Conservation (phyloP, 2,888 invertebrate genomes). For the Tachina lurida region DNA sequence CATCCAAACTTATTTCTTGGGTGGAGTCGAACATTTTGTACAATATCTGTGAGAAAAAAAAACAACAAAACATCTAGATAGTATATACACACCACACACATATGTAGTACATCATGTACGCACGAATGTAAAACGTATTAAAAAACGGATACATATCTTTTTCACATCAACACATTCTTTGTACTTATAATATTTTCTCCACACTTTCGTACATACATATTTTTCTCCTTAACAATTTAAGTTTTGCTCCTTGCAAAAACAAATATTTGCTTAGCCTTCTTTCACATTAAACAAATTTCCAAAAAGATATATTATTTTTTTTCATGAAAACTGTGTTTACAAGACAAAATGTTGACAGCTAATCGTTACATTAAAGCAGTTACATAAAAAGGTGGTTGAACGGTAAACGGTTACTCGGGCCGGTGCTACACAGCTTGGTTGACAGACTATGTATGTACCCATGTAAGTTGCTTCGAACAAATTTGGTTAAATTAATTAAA, state of each 20-base stretch:
- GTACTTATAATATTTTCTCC: neutral
- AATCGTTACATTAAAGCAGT: constrained; percentile 68
- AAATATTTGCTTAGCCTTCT: constrained; percentile 4
- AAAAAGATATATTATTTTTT: constrained; percentile 16
- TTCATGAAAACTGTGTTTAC: constrained; percentile 58
- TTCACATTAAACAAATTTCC: constrained; percentile 19
- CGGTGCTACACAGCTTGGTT: neutral
- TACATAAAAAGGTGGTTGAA: constrained; percentile 63
- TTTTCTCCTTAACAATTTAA: neutral
- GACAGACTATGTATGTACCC: neutral
- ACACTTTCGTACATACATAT: constrained; percentile 41
- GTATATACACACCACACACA: constrained; percentile 31
- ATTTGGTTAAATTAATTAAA: no score
- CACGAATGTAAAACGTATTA: constrained; percentile 34
- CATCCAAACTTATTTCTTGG: constrained; percentile 83
- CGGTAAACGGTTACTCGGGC: constrained; percentile 32
- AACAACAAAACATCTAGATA: constrained; percentile 39
- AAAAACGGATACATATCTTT: constrained; percentile 59
- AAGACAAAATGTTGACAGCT: constrained; percentile 66
- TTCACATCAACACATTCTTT: constrained; percentile 25
- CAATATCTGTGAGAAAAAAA: constrained; percentile 54
- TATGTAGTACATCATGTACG: constrained; percentile 1
- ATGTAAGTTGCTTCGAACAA: no score
- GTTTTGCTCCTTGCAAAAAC: neutral
- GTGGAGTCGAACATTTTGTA: constrained; percentile 80